Evolutionary conservation across 2,888 invertebrate species (phyloP), one percentile per base, ranked within the genome.

Genomic region (Hydropsyche betteni): DNA sequence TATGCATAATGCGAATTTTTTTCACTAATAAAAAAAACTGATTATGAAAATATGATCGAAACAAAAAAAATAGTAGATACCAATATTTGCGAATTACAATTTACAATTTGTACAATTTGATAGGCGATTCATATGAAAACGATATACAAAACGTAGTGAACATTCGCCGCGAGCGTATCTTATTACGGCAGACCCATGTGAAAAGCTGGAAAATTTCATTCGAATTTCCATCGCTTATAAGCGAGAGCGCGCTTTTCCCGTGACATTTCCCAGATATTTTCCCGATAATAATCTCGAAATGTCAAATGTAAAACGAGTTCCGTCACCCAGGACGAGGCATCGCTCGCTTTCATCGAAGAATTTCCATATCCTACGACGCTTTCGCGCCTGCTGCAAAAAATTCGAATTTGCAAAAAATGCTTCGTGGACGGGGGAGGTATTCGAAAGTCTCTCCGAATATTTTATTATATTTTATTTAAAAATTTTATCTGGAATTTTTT

Each of bases 251-350:
- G 36, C 64, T 36, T 10, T 64, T 64, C 36, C 36, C 64, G 36
- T 64, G 64, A 64, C 64, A 12, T 64, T 64, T 36, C 64, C 36
- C 34, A 36, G 36, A 36, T 36, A 36, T 64, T 64, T 64, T 64
- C 64, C 10, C 64, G 36, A 64, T 64, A 64, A 64, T 64, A 64
- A 64, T 64, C 64, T 36, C 34, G 36, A 64, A 64, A 64, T 64
- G 64, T 64, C 64, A 64, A 64, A 36, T 64, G 36, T 64, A 64
- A 64, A 64, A 64, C 64, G 64, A 64, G 36, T 64, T 64, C 36
- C 36, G 34, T 64, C 36, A 34, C 34, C n/a, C 34, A 64, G 34
- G 36, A 44, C 44, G 34, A 64, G 12, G 12, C 64, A 64, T 64
- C 64, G 34, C 36, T 36, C 36, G 12, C 34, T 36, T 64, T 36